phyloP scores from a whole-genome alignment of 2,888 invertebrate species.

The Oxyteleia sp. region DNA sequence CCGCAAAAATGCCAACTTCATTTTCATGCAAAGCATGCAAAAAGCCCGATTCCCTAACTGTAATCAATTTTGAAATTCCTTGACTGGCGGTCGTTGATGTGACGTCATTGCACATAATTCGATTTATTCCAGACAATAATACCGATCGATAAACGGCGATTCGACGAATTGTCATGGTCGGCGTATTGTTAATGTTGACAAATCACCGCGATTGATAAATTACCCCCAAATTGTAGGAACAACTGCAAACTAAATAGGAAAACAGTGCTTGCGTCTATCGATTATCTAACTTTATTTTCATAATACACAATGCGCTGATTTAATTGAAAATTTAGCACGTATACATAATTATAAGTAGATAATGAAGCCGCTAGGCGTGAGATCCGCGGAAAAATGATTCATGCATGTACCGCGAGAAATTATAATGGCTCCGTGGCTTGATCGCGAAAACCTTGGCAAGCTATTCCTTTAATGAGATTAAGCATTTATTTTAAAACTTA shows the following conservation, averaged over 20 bases:
- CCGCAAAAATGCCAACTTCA: conserved; percentile 1
- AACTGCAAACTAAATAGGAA: conserved; percentile 1
- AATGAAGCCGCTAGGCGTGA: conserved; percentile 1
- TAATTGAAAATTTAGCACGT: conserved; percentile 9
- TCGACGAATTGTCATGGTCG: conserved; percentile 15
- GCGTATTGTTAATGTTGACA: conserved; percentile 34
- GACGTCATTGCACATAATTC: conserved; percentile 42
- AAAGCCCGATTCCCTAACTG: background rate
- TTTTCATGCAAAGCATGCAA: conserved; percentile 8
- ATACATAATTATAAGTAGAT: conserved; percentile 25
- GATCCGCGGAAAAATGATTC: conserved; percentile 10
- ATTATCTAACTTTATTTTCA: conserved; percentile 31
- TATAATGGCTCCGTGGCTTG: background rate
- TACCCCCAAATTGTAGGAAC: background rate
- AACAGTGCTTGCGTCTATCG: conserved; percentile 1
- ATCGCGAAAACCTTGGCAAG: background rate
- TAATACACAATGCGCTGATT: conserved; percentile 3
- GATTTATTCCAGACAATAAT: conserved; percentile 48
- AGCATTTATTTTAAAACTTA: background rate
- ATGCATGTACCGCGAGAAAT: conserved; percentile 9
- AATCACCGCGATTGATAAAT: conserved; percentile 45
- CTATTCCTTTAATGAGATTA: background rate
- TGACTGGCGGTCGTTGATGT: conserved; percentile 30
- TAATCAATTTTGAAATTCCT: conserved; percentile 40
- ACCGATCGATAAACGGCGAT: conserved; percentile 39